Percentiles rank a stretch among this genome's conserved stretches.
phyloP scores from a whole-genome alignment of 2,113 vertebrate species.

The Salvelinus fontinalis region DNA sequence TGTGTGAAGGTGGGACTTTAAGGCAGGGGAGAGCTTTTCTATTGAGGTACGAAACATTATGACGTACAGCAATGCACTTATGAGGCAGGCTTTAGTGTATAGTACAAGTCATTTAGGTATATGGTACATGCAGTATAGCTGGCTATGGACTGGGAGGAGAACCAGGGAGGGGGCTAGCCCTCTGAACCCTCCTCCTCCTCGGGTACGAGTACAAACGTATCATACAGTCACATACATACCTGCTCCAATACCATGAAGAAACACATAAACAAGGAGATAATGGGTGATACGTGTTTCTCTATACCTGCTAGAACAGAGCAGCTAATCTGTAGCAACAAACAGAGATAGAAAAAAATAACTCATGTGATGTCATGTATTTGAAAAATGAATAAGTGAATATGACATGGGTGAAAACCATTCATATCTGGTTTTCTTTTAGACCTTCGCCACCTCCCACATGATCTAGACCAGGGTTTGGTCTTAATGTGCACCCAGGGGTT shows the following conservation, averaged over 20 bases:
- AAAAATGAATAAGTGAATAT: neutral
- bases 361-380: slow-evolving; percentile 8
- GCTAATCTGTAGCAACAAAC: slow-evolving; percentile 12
- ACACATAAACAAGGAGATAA: neutral
- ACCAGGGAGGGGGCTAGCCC: slow-evolving; percentile 27
- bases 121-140: slow-evolving; percentile 41
- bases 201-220: neutral
- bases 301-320: slow-evolving; percentile 1
- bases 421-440: slow-evolving; percentile 78
- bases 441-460: neutral
- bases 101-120: slow-evolving; percentile 39
- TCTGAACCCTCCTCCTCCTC: slow-evolving; percentile 36
- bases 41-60: slow-evolving; percentile 62
- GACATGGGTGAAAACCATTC: neutral
- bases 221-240: neutral
- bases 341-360: slow-evolving; percentile 3
- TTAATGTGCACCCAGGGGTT: neutral
- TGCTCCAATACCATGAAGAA: neutral
- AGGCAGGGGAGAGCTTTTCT: slow-evolving; percentile 62
- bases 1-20: slow-evolving; percentile 72
- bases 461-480: no score
- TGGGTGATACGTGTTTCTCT: neutral
- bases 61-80: slow-evolving; percentile 77
- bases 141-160: slow-evolving; percentile 37
- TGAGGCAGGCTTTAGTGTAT: slow-evolving; percentile 56